Base-by-base conservation (phyloP, 2,113 vertebrate species). In the Erpornis zantholeuca region DNA sequence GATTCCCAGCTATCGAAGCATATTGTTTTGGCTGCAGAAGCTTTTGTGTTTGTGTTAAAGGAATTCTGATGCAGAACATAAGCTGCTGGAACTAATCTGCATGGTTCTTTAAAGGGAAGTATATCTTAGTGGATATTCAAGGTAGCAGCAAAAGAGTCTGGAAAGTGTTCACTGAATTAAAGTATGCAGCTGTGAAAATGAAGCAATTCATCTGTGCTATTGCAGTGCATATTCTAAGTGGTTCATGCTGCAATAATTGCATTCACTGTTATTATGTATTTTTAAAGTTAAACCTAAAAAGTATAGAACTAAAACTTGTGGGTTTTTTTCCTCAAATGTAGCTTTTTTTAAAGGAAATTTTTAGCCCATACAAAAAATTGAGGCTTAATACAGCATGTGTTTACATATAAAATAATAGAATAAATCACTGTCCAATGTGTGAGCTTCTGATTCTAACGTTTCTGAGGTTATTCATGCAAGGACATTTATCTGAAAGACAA, bases 31-130 rank as follows among this genome's bases (percentile, higher is more conserved):
- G 56, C 65, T 94, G 54, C 35, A 44, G 59, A 94, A 84, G 19
- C 27, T 77, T 91, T 88, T 94, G 60, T 60, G 36, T 85, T 91
- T 94, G 28, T 72, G 16, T 73, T 84, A 81, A 88, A 81, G 24
- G 53, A 84, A 78, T 92, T 91, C 52, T 69, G 22, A 64, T 88
- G 56, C 42, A 61, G 76, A 95, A 57, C 63, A 65, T 64, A 91
- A 90, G 64, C 71, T 92, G 42, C 63, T 95, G 75, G 44, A 93
- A 66, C 49, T 93, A 71, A 88, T 83, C 69, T 86, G 44, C n/a
- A 9, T 56, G 60, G 16, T 64, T 40, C 61, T 89, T 81, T 84
- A 79, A 68, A 77, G 29, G 36, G 18, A 81, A 80, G 20, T 64
- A 15, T 60, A 35, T 82, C 40, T 65, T 61, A n/a, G 61, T 54